Evolutionary conservation across 2,113 vertebrate species (phyloP).

Genomic region (Egretta garzetta): DNA sequence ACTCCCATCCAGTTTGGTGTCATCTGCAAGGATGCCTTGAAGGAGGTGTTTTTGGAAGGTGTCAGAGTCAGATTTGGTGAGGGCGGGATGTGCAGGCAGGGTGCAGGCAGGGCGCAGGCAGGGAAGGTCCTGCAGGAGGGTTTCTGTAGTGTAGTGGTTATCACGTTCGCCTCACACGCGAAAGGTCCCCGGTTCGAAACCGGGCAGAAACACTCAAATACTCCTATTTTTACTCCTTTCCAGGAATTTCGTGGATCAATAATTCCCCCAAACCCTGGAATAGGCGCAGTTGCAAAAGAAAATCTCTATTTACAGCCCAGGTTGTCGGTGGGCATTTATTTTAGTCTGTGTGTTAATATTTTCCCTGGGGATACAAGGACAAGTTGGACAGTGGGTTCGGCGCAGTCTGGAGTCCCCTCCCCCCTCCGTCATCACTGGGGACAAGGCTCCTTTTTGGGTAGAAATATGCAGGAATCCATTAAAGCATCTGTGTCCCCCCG

Average conservation of each 20-base stretch:
- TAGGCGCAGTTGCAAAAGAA: neutral
- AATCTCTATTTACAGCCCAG: no score
- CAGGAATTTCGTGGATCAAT: fast-evolving
- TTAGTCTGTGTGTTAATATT: no score
- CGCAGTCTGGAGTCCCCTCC: neutral
- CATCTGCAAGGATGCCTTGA: no score
- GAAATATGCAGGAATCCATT: neutral
- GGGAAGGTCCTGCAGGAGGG: fast-evolving
- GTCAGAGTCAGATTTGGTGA: fast-evolving
- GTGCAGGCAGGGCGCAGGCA: neutral
- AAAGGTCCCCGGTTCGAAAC: constrained; percentile 32
- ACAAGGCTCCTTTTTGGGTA: neutral
- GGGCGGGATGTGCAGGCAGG: neutral
- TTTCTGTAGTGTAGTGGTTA: neutral
- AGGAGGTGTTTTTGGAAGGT: no score
- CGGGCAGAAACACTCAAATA: neutral
- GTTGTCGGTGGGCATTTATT: no score
- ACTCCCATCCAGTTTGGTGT: no score
- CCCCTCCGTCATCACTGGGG: no score
- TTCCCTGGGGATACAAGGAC: neutral
- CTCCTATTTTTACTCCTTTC: neutral
- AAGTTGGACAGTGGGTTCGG: neutral
- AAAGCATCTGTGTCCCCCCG: neutral
- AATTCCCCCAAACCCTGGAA: no score
- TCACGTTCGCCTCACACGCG: constrained; percentile 21